Evolutionary conservation across 1,140 invertebrate species (phyloP).

Genomic region (Ceratosolen fusciceps): DNA sequence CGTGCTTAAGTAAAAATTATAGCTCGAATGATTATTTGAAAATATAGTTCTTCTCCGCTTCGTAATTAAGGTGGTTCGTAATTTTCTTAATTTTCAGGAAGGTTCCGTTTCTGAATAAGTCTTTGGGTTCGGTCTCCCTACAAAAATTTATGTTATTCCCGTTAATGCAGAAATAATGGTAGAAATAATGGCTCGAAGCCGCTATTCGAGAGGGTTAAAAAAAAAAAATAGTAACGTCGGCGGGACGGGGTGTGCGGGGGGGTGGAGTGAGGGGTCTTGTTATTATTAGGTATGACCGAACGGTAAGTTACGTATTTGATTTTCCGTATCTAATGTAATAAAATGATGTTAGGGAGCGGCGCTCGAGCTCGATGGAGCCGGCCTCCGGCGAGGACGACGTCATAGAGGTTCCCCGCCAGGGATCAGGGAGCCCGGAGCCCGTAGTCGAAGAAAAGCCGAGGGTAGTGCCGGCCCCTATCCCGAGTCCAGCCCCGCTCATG

Average conservation of each 20-base stretch:
- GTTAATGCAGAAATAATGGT: not conserved
- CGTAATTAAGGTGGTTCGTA: not conserved
- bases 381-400: conserved; percentile 61
- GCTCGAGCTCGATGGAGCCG: conserved; percentile 53
- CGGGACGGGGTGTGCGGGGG: too few relatives aligned
- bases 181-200: too few relatives aligned
- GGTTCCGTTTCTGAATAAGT: not conserved
- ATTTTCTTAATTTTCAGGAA: not conserved
- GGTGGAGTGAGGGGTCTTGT: too few relatives aligned
- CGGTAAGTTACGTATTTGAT: not conserved
- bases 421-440: not conserved
- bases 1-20: not conserved
- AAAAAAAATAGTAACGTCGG: too few relatives aligned
- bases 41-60: not conserved
- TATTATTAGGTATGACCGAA: too few relatives aligned
- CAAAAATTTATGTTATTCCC: not conserved
- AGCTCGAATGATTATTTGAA: not conserved
- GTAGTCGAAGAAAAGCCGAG: conserved; percentile 28
- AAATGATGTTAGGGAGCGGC: not conserved
- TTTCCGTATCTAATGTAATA: not conserved
- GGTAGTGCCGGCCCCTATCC: not conserved
- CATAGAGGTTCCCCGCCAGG: conserved; percentile 56
- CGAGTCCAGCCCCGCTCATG: not conserved
- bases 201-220: too few relatives aligned
- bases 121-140: not conserved